phyloP scores from a whole-genome alignment of 2,113 vertebrate genomes.

The Eptesicus fuscus region DNA sequence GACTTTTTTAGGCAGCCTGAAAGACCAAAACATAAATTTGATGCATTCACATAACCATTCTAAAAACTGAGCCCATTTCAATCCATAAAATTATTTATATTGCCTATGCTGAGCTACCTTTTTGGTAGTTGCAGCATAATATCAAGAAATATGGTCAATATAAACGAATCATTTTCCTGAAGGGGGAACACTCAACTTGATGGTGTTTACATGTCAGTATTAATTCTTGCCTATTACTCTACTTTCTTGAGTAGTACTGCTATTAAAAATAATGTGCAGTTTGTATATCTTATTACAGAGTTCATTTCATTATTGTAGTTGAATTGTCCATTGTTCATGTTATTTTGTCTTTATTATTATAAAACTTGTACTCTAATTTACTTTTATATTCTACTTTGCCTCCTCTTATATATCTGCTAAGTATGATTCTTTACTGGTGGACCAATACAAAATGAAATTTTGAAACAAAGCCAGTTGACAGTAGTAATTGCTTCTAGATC shows the following conservation, averaged over 20 bases:
- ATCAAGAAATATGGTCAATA: constrained; percentile 47
- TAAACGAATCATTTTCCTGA: constrained; percentile 37
- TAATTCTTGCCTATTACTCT: constrained; percentile 51
- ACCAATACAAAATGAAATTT: constrained; percentile 41
- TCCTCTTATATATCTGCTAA: constrained; percentile 41
- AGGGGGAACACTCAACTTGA: constrained; percentile 19
- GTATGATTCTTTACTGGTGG: constrained; percentile 42
- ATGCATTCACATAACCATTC: constrained; percentile 26
- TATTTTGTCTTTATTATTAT: constrained; percentile 58
- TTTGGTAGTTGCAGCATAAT: constrained; percentile 42
- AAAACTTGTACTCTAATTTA: constrained; percentile 56
- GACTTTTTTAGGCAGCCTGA: constrained; percentile 12
- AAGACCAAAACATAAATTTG: constrained; percentile 28
- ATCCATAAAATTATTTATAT: constrained; percentile 29
- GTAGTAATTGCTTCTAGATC: constrained; percentile 47
- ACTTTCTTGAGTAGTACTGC: constrained; percentile 39
- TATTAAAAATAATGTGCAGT: constrained; percentile 44
- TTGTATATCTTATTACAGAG: constrained; percentile 53
- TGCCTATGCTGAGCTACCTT: constrained; percentile 22
- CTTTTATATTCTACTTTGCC: constrained; percentile 52
- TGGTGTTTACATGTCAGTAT: constrained; percentile 53
- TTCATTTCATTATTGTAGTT: constrained; percentile 60
- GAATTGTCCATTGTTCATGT: constrained; percentile 61
- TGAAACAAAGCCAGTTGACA: constrained; percentile 52
- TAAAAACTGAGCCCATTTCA: constrained; percentile 36